phyloP scores from a whole-genome alignment of 2,113 vertebrate species.

The Girardinichthys multiradiatus region DNA sequence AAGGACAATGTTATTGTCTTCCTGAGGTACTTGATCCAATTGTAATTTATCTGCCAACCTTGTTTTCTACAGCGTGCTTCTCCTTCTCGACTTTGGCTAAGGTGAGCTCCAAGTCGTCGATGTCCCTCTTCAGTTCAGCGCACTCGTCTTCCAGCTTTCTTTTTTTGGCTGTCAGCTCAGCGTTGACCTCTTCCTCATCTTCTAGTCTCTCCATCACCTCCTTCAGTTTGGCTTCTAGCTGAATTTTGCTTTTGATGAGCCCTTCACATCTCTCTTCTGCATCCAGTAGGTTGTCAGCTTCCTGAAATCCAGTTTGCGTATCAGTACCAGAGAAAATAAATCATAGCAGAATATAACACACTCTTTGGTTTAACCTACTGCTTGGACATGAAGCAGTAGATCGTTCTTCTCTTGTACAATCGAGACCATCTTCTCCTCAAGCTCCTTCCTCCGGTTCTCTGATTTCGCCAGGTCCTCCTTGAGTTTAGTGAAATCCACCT shows the following conservation, averaged over 20 bases:
- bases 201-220: conserved; percentile 85
- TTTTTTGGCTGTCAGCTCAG: conserved; percentile 67
- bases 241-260: conserved; percentile 70
- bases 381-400: conserved; percentile 71
- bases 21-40: background rate
- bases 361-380: conserved; percentile 52
- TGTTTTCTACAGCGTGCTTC: conserved; percentile 87
- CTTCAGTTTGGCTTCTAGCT: conserved; percentile 85
- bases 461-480: conserved; percentile 74
- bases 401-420: conserved; percentile 84
- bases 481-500: conserved; percentile 66
- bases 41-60: conserved; percentile 48
- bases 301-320: conserved; percentile 27
- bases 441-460: conserved; percentile 82
- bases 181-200: conserved; percentile 84
- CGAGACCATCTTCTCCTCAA: conserved; percentile 88
- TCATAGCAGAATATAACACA: background rate
- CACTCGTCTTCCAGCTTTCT: conserved; percentile 80
- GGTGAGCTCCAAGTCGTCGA: conserved; percentile 86
- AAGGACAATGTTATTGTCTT: background rate
- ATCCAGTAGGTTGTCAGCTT: conserved; percentile 69
- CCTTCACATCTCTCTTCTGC: conserved; percentile 74
- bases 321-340: background rate
- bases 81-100: conserved; percentile 86
- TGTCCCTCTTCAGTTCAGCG: conserved; percentile 86